These are phyloP conservation scores for Sinocyclocheilus grahami DNA, from an alignment of 2,113 vertebrate species.

Conservation along the genomic window DNA sequence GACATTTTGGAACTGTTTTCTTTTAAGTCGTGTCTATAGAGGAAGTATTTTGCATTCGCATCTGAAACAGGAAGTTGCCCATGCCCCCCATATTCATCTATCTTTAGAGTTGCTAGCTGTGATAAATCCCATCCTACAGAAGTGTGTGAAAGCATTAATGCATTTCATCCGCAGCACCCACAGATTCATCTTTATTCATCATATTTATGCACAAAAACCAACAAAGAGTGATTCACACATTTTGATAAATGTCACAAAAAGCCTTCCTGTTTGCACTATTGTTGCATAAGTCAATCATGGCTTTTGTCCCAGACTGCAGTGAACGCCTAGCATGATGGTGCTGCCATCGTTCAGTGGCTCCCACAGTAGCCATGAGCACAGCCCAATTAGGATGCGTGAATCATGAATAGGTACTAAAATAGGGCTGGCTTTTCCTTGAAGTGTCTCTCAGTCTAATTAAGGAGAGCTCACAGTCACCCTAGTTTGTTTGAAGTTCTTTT, in stretches of 20 bases:
- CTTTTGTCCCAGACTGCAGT: constrained; percentile 8
- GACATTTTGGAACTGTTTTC: background rate
- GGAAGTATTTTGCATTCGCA: background rate
- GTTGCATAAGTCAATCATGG: constrained; percentile 28
- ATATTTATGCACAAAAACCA: background rate
- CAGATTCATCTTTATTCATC: background rate
- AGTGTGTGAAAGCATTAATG: background rate
- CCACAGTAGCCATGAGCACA: background rate
- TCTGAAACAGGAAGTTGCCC: background rate
- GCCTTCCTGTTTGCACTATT: constrained; percentile 1
- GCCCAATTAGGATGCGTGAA: background rate
- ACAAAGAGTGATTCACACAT: constrained; percentile 19
- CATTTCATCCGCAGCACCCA: background rate
- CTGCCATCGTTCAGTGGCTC: constrained; percentile 3
- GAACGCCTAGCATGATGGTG: background rate
- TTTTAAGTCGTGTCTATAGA: background rate
- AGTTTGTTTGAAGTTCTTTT: constrained; percentile 63
- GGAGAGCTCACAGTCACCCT: constrained; percentile 48
- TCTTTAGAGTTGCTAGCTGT: background rate
- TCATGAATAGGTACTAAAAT: constrained; percentile 49
- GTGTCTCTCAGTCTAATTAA: constrained; percentile 66
- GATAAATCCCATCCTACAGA: background rate
- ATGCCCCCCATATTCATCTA: background rate
- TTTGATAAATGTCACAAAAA: background rate
- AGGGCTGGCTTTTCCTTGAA: constrained; percentile 63